Evolutionary conservation across 2,113 vertebrate genomes (phyloP), one percentile per base, ranked within the genome.

Genomic region (Turdus rufiventris): DNA sequence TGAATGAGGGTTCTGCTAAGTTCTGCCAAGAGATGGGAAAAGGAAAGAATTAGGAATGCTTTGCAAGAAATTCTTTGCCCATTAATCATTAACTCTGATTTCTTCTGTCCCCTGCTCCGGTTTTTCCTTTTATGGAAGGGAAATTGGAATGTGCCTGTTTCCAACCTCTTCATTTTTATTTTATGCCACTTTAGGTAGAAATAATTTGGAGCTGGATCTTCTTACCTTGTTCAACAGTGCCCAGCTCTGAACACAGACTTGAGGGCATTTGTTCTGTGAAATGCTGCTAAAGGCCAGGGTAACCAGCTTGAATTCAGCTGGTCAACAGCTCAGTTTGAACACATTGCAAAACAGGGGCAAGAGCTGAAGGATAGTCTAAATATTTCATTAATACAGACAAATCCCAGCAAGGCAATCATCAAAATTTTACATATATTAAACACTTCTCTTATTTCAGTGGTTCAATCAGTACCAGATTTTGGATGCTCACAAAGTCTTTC

Each of bases 61-160:
- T 85, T 85, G 95, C 81, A 65, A 94, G 84, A 72, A 92, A 74
- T 91, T 91, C 95, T 76, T 82, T 80, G 56, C 57, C 51, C 28
- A 70, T 98, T 98, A 98, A 98, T 98, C 53, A 98, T 98, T 98
- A 98, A 98, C 97, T 50, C 86, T 85, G 43, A 80, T 92, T 79
- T 84, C 20, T 71, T 40, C 57, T 79, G 28, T 66, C 61, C 26
- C 34, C 60, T 57, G 36, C 61, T 66, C 54, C 6, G 1, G 33
- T 61, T 25, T 85, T 85, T 89, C 77, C 89, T 78, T 96, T 63
- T 94, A 94, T 88, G 54, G 88, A 70, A 85, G 36, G 60, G 18
- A 66, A 85, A 74, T 42, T 12, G 8, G 18, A 79, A 88, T 88
- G 87, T 73, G n/a, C 45, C 56, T 75, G 24, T 58, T 80, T 88